A percentile compares a stretch with the other conserved stretches of the same genome.
Conservation (phyloP, 2,888 invertebrate genomes). For the Chloroclystis v-ata region DNA sequence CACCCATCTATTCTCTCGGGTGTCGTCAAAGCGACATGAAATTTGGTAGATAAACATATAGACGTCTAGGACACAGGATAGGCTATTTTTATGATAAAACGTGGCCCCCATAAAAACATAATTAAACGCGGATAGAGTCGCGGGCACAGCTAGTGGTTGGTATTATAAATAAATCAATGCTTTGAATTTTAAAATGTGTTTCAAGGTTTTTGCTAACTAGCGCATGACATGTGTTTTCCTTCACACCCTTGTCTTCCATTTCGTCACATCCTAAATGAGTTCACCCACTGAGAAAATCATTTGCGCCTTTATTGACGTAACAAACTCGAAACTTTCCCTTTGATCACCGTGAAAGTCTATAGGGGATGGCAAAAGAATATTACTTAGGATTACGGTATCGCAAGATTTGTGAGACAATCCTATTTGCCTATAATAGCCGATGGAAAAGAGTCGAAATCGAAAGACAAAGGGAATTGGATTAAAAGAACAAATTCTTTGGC, state of each 20-base stretch:
- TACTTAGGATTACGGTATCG: slow-evolving; percentile 35
- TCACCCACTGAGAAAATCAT: slow-evolving; percentile 18
- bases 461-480: slow-evolving; percentile 35
- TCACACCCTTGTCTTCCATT: slow-evolving; percentile 4
- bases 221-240: neutral
- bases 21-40: too few species aligned
- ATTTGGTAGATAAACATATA: too few species aligned
- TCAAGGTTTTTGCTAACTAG: too few species aligned
- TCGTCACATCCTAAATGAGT: slow-evolving; percentile 8
- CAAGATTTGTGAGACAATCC: slow-evolving; percentile 31
- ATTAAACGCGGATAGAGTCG: too few species aligned
- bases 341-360: slow-evolving; percentile 31
- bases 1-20: too few species aligned
- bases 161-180: too few species aligned
- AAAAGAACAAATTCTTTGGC: slow-evolving; percentile 35
- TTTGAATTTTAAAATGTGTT: too few species aligned
- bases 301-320: slow-evolving; percentile 20
- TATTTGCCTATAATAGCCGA: slow-evolving; percentile 34
- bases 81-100: too few species aligned
- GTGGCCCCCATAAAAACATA: too few species aligned
- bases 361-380: slow-evolving; percentile 36
- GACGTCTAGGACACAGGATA: too few species aligned
- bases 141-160: too few species aligned
- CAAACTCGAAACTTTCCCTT: slow-evolving; percentile 23
- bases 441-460: slow-evolving; percentile 30